Evolutionary conservation across 1,140 invertebrate genomes (phyloP).

Genomic region (Streblospio benedicti): DNA sequence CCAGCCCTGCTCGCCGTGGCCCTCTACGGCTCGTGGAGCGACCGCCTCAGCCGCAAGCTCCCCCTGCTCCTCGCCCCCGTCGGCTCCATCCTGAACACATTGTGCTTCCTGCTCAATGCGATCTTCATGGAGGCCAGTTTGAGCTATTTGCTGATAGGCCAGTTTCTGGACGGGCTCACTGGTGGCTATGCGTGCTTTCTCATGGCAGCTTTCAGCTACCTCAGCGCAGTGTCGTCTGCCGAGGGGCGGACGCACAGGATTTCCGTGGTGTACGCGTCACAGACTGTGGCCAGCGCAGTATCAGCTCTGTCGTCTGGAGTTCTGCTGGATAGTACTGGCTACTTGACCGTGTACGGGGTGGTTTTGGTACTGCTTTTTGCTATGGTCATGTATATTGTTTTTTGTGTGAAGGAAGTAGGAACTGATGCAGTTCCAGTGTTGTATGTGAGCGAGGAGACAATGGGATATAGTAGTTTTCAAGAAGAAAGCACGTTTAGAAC

Average conservation of each 20-base stretch:
- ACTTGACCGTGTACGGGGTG: background rate
- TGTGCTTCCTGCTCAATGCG: background rate
- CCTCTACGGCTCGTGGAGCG: background rate
- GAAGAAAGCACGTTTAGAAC: too few species aligned
- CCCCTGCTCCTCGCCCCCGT: background rate
- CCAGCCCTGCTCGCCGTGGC: background rate
- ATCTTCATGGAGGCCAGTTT: background rate
- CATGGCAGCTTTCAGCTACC: background rate
- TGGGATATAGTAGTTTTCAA: too few species aligned
- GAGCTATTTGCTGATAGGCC: background rate
- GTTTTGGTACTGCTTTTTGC: background rate
- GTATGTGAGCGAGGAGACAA: too few species aligned
- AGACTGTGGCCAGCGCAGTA: background rate
- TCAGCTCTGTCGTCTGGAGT: background rate
- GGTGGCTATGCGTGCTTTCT: background rate
- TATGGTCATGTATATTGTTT: background rate
- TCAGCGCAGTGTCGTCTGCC: background rate
- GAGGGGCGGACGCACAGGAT: background rate
- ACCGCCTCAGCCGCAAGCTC: background rate
- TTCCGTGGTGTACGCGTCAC: background rate
- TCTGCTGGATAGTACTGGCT: slow-evolving; percentile 1
- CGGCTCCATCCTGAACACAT: background rate
- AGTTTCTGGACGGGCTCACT: background rate
- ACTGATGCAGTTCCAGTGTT: too few species aligned
- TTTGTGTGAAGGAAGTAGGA: background rate